phyloP scores from a whole-genome alignment of 2,888 invertebrate species.

The Iphiclides podalirius region DNA sequence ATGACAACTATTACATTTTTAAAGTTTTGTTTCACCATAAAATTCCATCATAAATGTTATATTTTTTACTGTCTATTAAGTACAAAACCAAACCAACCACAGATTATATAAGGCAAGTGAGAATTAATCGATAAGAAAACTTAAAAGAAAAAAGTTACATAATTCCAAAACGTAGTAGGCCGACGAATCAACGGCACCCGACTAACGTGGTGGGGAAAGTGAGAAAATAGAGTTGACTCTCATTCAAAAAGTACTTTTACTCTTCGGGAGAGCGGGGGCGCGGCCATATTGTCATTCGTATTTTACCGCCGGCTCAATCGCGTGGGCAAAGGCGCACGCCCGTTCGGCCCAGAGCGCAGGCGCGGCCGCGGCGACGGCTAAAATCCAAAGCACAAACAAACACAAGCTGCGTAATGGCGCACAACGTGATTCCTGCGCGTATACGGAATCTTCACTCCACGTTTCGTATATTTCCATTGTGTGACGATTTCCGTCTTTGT shows the following conservation, averaged over 20 bases:
- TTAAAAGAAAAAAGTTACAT: neutral
- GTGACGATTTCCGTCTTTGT: too few species aligned
- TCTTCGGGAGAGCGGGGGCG: conserved; percentile 31
- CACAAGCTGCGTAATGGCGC: conserved; percentile 57
- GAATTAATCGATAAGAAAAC: too few species aligned
- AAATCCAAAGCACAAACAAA: conserved; percentile 56
- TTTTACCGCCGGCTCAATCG: conserved; percentile 30
- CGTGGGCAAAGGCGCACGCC: conserved; percentile 30
- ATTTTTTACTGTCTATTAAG: too few species aligned
- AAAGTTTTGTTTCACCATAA: too few species aligned
- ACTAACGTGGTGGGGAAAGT: neutral
- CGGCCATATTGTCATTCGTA: conserved; percentile 31
- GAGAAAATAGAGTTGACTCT: conserved; percentile 35
- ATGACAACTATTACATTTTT: too few species aligned
- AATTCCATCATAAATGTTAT: too few species aligned
- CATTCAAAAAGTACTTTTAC: conserved; percentile 42
- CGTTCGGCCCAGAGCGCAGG: conserved; percentile 24
- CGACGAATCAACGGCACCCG: conserved; percentile 26
- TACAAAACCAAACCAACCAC: too few species aligned
- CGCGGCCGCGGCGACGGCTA: conserved; percentile 39
- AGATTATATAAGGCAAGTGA: too few species aligned
- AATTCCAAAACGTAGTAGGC: conserved; percentile 11
- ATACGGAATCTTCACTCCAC: too few species aligned
- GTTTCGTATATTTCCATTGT: too few species aligned
- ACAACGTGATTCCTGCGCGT: neutral